Percentiles rank a stretch among this genome's conserved stretches.
Evolutionary conservation across 1,140 invertebrate genomes (phyloP).

Genomic region (Eubasilissa regina): DNA sequence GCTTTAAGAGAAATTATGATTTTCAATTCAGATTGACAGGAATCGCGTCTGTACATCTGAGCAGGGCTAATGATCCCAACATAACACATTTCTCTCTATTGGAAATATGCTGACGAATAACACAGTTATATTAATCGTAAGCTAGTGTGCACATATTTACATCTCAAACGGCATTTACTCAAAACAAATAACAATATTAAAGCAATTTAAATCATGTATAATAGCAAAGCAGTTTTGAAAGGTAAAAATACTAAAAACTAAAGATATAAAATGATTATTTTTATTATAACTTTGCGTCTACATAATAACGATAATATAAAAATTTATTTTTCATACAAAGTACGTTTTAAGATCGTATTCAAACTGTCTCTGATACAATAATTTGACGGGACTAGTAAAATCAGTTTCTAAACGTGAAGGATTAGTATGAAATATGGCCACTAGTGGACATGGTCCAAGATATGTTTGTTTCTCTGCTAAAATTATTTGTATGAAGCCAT

Average conservation of each 20-base stretch:
- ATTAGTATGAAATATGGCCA: slow-evolving; percentile 46
- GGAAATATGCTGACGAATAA: slow-evolving; percentile 44
- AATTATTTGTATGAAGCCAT: slow-evolving; percentile 49
- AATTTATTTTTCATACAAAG: slow-evolving; percentile 37
- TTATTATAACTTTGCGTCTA: slow-evolving; percentile 40
- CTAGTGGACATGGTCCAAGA: slow-evolving; percentile 57
- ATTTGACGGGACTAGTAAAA: slow-evolving; percentile 56
- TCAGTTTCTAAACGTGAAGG: slow-evolving; percentile 46
- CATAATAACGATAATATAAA: slow-evolving; percentile 42
- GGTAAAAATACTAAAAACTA: slow-evolving; percentile 48
- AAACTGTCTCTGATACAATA: slow-evolving; percentile 14
- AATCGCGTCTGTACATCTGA: slow-evolving; percentile 3
- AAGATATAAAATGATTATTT: slow-evolving; percentile 41
- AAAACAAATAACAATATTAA: slow-evolving; percentile 42
- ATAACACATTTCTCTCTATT: slow-evolving; percentile 35
- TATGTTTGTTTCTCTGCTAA: slow-evolving; percentile 56
- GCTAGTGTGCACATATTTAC: slow-evolving; percentile 54
- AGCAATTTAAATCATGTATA: slow-evolving; percentile 35
- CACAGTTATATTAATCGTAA: slow-evolving; percentile 45
- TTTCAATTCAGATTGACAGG: not conserved
- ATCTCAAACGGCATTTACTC: slow-evolving; percentile 51
- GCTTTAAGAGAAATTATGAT: not conserved
- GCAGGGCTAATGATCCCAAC: slow-evolving; percentile 38
- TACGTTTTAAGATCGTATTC: slow-evolving; percentile 43
- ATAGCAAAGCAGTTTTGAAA: slow-evolving; percentile 43